Conservation (phyloP, 2,113 vertebrate species). For the Dicerorhinus sumatrensis region DNA sequence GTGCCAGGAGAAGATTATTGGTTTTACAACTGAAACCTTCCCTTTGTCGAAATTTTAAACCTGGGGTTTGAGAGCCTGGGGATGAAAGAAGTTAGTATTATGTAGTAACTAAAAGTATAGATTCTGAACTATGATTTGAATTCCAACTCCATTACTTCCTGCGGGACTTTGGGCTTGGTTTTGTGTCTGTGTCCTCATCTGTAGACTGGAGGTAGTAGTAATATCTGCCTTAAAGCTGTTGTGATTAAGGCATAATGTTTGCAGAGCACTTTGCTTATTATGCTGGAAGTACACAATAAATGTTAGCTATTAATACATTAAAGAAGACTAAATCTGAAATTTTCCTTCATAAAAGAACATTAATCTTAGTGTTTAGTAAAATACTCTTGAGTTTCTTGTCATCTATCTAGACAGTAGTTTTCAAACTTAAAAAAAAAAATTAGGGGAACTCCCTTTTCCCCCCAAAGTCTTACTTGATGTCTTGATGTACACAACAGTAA, state of each 20-base stretch:
- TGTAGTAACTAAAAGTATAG: background rate
- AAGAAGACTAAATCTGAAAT: background rate
- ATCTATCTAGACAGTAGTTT: background rate
- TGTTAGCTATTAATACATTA: background rate
- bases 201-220: background rate
- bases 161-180: background rate
- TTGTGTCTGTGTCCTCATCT: background rate
- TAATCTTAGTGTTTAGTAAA: slow-evolving; percentile 41
- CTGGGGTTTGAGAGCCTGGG: background rate
- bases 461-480: background rate
- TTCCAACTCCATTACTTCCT: background rate
- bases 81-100: background rate
- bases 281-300: background rate
- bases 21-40: slow-evolving; percentile 38
- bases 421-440: background rate
- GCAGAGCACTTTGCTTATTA: background rate
- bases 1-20: background rate
- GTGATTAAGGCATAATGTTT: background rate
- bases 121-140: slow-evolving; percentile 37
- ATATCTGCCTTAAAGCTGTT: background rate
- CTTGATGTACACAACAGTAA: slow-evolving; percentile 14
- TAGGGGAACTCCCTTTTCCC: no score
- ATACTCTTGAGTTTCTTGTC: slow-evolving; percentile 13
- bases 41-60: slow-evolving; percentile 46
- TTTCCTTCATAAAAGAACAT: background rate